Evolutionary conservation across 2,797 vertebrate species (phyloP).

Genomic region (Eulemur mongoz): DNA sequence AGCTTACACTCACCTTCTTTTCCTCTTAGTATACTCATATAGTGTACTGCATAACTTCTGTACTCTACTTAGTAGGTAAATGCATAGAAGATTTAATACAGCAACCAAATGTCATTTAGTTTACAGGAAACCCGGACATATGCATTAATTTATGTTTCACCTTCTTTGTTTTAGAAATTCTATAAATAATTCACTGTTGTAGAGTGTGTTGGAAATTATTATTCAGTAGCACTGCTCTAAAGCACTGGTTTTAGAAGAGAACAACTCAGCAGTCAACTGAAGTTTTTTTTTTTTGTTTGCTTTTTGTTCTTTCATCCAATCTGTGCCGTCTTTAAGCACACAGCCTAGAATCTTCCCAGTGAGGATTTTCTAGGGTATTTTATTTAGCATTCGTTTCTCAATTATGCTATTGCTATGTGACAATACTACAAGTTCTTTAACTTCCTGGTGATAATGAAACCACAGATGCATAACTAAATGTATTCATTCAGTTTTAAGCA

Average conservation of each 20-base stretch:
- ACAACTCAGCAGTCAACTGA: not conserved
- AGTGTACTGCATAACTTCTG: not conserved
- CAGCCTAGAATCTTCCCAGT: not conserved
- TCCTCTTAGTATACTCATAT: not conserved
- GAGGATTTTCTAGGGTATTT: not conserved
- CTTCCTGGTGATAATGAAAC: slow-evolving; percentile 54
- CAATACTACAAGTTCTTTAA: slow-evolving; percentile 28
- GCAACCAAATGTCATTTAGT: not conserved
- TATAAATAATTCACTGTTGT: not conserved
- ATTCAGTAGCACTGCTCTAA: not conserved
- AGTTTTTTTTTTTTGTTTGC: not conserved
- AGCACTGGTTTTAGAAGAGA: not conserved
- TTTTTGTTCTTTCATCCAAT: not conserved
- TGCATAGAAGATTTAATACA: not conserved
- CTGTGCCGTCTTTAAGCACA: not conserved
- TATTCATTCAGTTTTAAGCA: slow-evolving; percentile 30
- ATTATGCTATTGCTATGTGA: not conserved
- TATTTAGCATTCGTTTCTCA: slow-evolving; percentile 37
- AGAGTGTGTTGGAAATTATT: not conserved
- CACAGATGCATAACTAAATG: slow-evolving; percentile 47
- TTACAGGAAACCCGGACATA: not conserved
- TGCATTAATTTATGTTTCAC: not conserved
- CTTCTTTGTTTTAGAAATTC: not conserved
- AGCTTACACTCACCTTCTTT: not conserved
- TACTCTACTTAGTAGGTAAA: not conserved